A percentile compares a stretch with the other conserved stretches of the same genome.
phyloP scores from a whole-genome alignment of 1,140 invertebrate species.

The Drosophila ercepeae region DNA sequence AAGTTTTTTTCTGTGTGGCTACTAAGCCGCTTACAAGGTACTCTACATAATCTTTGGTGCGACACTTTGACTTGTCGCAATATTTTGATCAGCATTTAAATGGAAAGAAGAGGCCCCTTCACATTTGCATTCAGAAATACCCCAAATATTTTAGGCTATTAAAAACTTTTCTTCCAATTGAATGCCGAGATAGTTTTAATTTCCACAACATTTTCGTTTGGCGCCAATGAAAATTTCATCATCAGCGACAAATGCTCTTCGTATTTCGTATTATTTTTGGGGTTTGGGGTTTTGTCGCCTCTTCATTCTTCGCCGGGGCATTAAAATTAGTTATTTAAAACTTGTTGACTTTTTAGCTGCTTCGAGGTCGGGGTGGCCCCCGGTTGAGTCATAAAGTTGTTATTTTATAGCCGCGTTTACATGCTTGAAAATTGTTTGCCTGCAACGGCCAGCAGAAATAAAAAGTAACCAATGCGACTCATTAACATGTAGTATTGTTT shows the following conservation, averaged over 20 bases:
- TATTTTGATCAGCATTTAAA: constrained; percentile 68
- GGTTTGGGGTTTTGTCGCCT: constrained; percentile 25
- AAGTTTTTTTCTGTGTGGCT: neutral
- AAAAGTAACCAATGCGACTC: constrained; percentile 5
- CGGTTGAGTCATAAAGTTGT: constrained; percentile 53
- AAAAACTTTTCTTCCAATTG: constrained; percentile 71
- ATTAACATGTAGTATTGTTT: constrained; percentile 20
- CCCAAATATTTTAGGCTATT: constrained; percentile 69
- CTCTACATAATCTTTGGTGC: constrained; percentile 2
- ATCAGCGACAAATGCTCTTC: constrained; percentile 41
- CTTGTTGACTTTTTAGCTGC: constrained; percentile 57
- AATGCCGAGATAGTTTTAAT: constrained; percentile 46
- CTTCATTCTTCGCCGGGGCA: constrained; percentile 22
- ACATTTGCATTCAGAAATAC: constrained; percentile 23
- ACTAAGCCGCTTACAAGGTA: constrained; percentile 65
- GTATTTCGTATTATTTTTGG: constrained; percentile 44
- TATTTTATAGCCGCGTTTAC: constrained; percentile 41
- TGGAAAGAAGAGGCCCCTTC: constrained; percentile 12
- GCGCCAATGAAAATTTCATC: constrained; percentile 62
- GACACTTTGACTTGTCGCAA: constrained; percentile 54
- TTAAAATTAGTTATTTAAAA: constrained; percentile 68
- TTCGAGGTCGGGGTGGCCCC: constrained; percentile 18
- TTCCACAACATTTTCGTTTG: constrained; percentile 26
- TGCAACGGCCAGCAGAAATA: neutral
- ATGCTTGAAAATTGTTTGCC: constrained; percentile 20